Percentiles rank a stretch among this genome's conserved stretches.
phyloP scores from a whole-genome alignment of 2,797 vertebrate species.

The Mallotus villosus region DNA sequence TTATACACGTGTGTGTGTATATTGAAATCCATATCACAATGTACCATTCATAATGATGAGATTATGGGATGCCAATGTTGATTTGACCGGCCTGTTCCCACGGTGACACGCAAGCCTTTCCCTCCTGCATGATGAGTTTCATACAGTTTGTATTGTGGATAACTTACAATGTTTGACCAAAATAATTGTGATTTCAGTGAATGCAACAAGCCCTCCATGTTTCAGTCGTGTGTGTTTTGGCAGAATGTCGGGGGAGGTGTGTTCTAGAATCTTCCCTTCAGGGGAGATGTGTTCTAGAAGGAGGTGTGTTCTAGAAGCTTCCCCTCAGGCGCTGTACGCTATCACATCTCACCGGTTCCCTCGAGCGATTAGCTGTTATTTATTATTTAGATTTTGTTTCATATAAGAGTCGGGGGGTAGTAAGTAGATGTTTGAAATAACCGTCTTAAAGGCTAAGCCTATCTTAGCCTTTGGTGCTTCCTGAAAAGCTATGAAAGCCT shows the following conservation, averaged over 20 bases:
- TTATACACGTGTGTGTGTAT: neutral
- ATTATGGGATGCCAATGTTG: no score
- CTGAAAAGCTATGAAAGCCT: neutral
- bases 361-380: neutral
- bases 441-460: neutral
- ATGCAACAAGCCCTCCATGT: no score
- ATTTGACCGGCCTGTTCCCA: no score
- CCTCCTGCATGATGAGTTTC: neutral
- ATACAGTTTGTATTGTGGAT: neutral
- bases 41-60: no score
- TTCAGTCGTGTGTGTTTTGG: neutral
- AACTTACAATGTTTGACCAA: neutral
- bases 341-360: no score
- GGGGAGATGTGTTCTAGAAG: neutral
- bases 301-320: neutral
- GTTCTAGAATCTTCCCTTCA: neutral
- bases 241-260: neutral
- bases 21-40: neutral
- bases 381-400: neutral
- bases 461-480: neutral
- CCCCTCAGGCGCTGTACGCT: neutral
- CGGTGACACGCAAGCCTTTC: no score
- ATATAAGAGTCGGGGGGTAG: neutral
- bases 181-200: neutral
- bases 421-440: neutral